Percentiles rank a stretch among this genome's conserved stretches.
Conservation (phyloP, 2,113 vertebrate species). For the Hylia prasina region DNA sequence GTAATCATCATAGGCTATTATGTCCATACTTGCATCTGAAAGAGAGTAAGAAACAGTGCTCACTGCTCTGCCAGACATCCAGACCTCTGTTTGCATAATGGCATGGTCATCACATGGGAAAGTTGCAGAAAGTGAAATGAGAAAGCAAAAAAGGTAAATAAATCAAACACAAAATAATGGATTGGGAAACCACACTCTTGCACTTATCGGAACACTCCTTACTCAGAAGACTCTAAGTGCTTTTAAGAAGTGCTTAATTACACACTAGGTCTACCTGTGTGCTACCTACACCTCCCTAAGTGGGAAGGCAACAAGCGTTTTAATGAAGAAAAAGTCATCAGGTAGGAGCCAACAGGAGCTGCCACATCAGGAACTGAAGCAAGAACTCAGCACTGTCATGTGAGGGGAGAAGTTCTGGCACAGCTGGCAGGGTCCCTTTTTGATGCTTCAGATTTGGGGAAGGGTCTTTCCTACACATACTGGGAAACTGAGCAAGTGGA, state of each 20-base stretch:
- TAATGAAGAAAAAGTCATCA: background rate
- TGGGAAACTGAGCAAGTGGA: background rate
- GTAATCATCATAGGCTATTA: constrained; percentile 84
- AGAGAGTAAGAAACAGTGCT: constrained; percentile 18
- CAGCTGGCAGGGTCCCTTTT: background rate
- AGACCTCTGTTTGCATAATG: accelerated
- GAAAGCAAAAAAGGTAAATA: background rate
- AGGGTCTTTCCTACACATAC: background rate
- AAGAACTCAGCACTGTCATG: background rate
- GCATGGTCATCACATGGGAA: accelerated
- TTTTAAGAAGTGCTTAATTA: constrained; percentile 14
- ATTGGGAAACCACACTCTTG: background rate
- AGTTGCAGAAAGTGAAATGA: background rate
- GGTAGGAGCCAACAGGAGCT: background rate
- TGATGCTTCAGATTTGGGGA: background rate
- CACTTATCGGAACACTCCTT: background rate
- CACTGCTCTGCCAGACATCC: background rate
- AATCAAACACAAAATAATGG: background rate
- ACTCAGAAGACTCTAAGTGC: background rate
- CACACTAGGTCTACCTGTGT: background rate
- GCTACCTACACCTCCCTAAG: background rate
- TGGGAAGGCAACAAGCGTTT: background rate
- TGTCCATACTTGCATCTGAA: constrained; percentile 83
- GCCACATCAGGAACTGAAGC: background rate
- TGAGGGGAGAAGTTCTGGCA: background rate